phyloP scores from a whole-genome alignment of 2,797 vertebrate genomes.

The Sebastes trivittatus region DNA sequence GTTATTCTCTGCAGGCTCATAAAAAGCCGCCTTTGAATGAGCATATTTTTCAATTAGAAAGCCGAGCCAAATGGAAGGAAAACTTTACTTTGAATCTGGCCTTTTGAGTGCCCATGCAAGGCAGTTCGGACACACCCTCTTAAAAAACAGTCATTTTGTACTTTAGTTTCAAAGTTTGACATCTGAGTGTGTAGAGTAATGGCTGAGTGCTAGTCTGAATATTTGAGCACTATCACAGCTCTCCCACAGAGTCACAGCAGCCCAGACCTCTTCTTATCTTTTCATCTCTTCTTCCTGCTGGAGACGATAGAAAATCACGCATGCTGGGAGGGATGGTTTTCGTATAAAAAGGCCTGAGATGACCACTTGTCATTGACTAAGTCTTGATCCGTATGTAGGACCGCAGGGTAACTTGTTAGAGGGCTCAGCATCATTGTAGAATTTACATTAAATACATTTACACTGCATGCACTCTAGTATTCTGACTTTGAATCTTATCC shows the following conservation, averaged over 20 bases:
- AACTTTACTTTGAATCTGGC: not conserved
- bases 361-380: not conserved
- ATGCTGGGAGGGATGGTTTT: not conserved
- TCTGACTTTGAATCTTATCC: not conserved
- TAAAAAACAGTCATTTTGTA: not conserved
- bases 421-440: not conserved
- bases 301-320: not conserved
- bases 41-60: not conserved
- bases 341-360: not conserved
- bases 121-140: not conserved
- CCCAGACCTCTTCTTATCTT: constrained; percentile 1
- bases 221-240: constrained; percentile 20
- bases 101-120: constrained; percentile 2
- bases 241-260: constrained; percentile 18
- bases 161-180: not conserved
- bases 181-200: not conserved
- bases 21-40: not conserved
- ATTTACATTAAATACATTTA: not conserved
- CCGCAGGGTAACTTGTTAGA: not conserved
- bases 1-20: constrained; percentile 2
- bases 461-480: not conserved
- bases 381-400: not conserved
- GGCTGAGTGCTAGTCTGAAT: constrained; percentile 3
- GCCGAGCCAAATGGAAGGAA: not conserved
- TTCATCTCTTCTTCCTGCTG: constrained; percentile 10